Percentiles rank a stretch among this genome's conserved stretches.
Conservation (phyloP, 2,888 invertebrate species). For the Agonopterix arenella region DNA sequence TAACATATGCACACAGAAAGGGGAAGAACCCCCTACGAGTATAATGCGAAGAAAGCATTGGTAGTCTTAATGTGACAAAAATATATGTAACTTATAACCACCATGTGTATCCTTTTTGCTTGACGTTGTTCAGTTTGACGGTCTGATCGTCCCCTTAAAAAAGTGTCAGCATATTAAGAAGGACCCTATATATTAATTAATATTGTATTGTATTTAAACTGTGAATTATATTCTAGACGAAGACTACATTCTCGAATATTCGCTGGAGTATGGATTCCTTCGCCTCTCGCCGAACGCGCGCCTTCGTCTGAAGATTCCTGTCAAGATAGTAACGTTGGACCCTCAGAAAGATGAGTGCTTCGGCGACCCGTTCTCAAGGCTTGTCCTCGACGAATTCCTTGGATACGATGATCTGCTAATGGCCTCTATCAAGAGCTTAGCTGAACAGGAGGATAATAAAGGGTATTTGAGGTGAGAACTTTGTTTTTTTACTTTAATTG, state of each 20-base stretch:
- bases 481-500: too few relatives aligned
- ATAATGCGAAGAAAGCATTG: too few relatives aligned
- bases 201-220: too few relatives aligned
- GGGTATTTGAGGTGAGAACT: slow-evolving; percentile 86
- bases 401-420: slow-evolving; percentile 98
- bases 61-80: too few relatives aligned
- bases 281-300: slow-evolving; percentile 92
- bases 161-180: too few relatives aligned
- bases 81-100: too few relatives aligned
- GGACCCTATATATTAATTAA: too few relatives aligned
- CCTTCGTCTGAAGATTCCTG: slow-evolving; percentile 92
- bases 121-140: too few relatives aligned
- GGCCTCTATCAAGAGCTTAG: slow-evolving; percentile 96
- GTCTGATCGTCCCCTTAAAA: too few relatives aligned
- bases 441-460: slow-evolving; percentile 97
- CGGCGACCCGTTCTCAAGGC: slow-evolving; percentile 93
- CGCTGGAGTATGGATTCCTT: slow-evolving; percentile 97
- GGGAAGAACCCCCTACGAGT: too few relatives aligned
- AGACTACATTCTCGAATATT: slow-evolving; percentile 98
- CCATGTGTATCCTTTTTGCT: too few relatives aligned
- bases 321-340: slow-evolving; percentile 91
- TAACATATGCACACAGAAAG: too few relatives aligned
- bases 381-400: slow-evolving; percentile 93
- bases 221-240: slow-evolving; percentile 79
- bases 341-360: slow-evolving; percentile 94